Base-by-base conservation (phyloP, 2,113 vertebrate species). In the Platichthys stellatus region DNA sequence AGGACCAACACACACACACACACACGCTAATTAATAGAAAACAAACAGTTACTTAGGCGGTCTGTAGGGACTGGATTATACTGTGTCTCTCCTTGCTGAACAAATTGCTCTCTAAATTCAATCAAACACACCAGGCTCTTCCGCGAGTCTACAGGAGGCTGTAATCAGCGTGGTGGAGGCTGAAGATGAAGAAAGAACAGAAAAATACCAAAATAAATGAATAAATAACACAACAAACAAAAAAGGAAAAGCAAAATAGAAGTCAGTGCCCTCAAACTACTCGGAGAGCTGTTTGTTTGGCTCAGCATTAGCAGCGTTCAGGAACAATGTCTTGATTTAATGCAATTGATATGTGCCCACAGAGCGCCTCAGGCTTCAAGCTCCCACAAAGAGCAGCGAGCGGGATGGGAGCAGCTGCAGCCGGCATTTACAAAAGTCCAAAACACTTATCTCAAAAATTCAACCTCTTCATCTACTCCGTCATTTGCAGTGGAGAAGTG, bases 71-170 rank as follows among this genome's bases (percentile, higher is more conserved):
- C 77, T 81, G 85, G 83, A 88, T 90, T 86, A 89, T 82, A 69
- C 77, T 66, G 79, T 62, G 80, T 87, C 83, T 89, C 85, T 83
- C 70, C 74, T 81, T 83, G 76, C 88, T 74, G 75, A 86, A 90
- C 79, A 92, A 92, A 91, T 92, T 91, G 86, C 86, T 90, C 85
- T 81, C 83, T 85, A 90, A 90, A 90, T 89, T 92, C 86, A 90
- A 85, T 90, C 89, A 90, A 88, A 90, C 77, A 74, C 69, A 69
- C 84, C 31, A 64, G 74, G 71, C 76, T 74, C 78, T 81, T 77
- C 43, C 73, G 69, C 47, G 74, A 75, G 66, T 86, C 74, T 71
- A 70, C 21, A 12, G 74, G 82, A 90, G 79, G 66, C 74, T 77
- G 79, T 86, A 86, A 89, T 91, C 88, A 87, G 81, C 14, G 3